Evolutionary conservation across 2,797 vertebrate species (phyloP), one percentile per base, ranked within the genome.

Genomic region (Megaceryle alcyon): DNA sequence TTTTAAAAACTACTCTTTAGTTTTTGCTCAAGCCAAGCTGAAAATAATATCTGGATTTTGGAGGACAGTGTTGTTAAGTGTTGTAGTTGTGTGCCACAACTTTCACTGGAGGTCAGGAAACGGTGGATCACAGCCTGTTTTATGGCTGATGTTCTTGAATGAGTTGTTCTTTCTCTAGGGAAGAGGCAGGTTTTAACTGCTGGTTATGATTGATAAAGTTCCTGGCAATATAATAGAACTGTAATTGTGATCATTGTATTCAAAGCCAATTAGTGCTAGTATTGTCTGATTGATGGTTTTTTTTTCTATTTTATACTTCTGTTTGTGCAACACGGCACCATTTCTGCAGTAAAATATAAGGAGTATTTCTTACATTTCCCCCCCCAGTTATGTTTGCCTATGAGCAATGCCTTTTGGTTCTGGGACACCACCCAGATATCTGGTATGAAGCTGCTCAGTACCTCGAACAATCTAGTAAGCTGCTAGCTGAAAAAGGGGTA

Each of bases 381-480:
- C 92, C 68, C 92, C 71, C 96, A 99, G 99, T 99, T 92, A 99
- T 99, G 99, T 99, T 99, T 98, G 99, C 99, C 91, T 99, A 99
- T 53, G 99, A 99, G 98, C 99, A 99, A 98, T 99, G 99, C 97
- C 98, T 99, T 57, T 97, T 99, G 97, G 99, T 99, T 68, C 98
- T 99, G 94, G 99, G 99, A 60, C 99, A 99, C 96, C 99, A 99
- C 96, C 99, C 99, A 66, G 99, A 99, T 91, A 98, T 99, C 92
- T 99, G 99, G 99, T 99, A 99, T 51, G 99, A 99, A 97, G 99
- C 99, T 60, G 99, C 99, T 59, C 99, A 99, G 97, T 99, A 99
- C 96, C 98, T 99, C 65, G 99, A 99, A 92, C 99, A 99, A 97
- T 99, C 99, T 82, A 99, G 99, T 97, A 99, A 99, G 95, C 98